These are phyloP conservation scores for Oxygymnocypris stewartii DNA, from an alignment of 2,113 vertebrate genomes.

Conservation along the genomic window DNA sequence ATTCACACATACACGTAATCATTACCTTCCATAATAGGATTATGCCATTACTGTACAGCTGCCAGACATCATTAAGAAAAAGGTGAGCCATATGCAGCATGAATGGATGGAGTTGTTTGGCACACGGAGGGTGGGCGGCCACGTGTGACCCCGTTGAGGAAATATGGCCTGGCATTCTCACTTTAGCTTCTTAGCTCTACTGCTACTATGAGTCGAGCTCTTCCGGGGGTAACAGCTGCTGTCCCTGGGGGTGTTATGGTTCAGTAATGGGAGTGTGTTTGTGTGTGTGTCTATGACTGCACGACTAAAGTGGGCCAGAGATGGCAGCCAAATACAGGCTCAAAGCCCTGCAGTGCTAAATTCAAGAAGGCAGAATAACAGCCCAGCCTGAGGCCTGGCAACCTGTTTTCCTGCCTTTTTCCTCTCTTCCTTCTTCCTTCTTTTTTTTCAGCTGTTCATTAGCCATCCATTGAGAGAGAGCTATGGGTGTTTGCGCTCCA, in stretches of 20 bases:
- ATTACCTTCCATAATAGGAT: slow-evolving; percentile 64
- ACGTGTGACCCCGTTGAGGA: slow-evolving; percentile 1
- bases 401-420: slow-evolving; percentile 60
- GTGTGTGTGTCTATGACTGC: slow-evolving; percentile 64
- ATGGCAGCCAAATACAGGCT: slow-evolving; percentile 52
- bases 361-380: slow-evolving; percentile 63
- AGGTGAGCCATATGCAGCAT: slow-evolving; percentile 45
- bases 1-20: neutral
- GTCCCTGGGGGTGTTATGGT: slow-evolving; percentile 60
- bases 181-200: slow-evolving; percentile 43
- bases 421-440: slow-evolving; percentile 50
- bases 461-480: slow-evolving; percentile 47
- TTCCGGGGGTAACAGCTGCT: slow-evolving; percentile 65
- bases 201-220: slow-evolving; percentile 41
- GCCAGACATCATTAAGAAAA: slow-evolving; percentile 61
- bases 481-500: slow-evolving; percentile 26
- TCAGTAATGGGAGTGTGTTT: slow-evolving; percentile 58
- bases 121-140: slow-evolving; percentile 25
- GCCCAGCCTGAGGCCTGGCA: slow-evolving; percentile 61
- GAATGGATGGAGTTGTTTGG: slow-evolving; percentile 54
- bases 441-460: slow-evolving; percentile 63
- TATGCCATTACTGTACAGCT: slow-evolving; percentile 49
- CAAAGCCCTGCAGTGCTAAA: slow-evolving; percentile 68
- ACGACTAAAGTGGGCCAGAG: slow-evolving; percentile 57
- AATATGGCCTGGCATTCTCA: slow-evolving; percentile 57